Evolutionary conservation across 2,888 invertebrate species (phyloP), one percentile per base, ranked within the genome.

Genomic region (Hirtodrosophila confusa): DNA sequence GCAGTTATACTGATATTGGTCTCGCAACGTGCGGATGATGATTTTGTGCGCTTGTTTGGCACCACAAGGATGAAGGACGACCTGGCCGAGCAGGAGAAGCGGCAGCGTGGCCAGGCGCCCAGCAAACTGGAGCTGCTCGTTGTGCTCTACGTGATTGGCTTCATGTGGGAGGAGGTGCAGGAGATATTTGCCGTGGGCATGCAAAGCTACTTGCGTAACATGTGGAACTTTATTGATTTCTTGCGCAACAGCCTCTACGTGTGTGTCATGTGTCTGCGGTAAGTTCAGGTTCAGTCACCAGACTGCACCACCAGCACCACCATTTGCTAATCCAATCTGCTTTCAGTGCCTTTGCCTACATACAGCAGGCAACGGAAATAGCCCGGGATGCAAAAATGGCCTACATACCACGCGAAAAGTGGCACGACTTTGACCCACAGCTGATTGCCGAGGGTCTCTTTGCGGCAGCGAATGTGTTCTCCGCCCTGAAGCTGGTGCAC

Each of bases 161-260:
- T 98, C 89, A 95, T 98, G 80, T 97, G 96, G 95, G 96, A 97
- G 89, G 98, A 99, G 92, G 95, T 97, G 3, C 96, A 96, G 90
- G 97, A 98, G 90, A 95, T 98, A 69, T 97, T 95, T 93, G 94
- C 94, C 23, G 95, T 96, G 89, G 98, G 98, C n/a, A 93, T 98
- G 48, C 93, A 94, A 37, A 95, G 95, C 0, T 99, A 98, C 89
- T 93, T 98, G 29, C 93, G 96, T 31, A 97, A 99, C 90, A 94
- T 98, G 94, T 99, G 98, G 98, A 99, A 99, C 91, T 97, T 98
- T 88, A 96, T 99, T 53, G 98, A 99, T 92, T 98, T 98, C 90
- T 95, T 96, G 4, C 94, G 98, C 41, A 98, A 98, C 92, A 94
- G 95, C 0, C 93, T 98, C 3, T 99, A 98, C 91, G 93, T 96